phyloP scores from a whole-genome alignment of 1,140 invertebrate species.

The Platyscapa corneri region DNA sequence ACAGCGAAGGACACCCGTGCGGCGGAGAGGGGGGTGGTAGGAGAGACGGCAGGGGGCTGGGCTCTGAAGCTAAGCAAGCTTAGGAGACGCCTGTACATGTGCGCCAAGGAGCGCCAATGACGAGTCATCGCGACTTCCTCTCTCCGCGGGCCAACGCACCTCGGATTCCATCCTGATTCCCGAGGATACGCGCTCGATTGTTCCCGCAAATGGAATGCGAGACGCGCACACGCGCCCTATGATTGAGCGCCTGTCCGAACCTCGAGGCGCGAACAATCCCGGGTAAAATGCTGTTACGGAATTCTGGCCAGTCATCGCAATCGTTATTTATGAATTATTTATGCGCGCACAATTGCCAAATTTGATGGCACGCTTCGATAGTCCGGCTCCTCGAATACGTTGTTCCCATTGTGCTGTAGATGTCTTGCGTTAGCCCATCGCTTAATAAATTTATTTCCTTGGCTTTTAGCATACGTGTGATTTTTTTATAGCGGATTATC shows the following conservation, averaged over 20 bases:
- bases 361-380: constrained; percentile 1
- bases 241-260: neutral
- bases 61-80: too few species aligned
- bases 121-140: constrained; percentile 42
- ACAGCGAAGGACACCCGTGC: constrained; percentile 11
- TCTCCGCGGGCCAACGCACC: neutral
- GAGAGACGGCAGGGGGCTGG: neutral
- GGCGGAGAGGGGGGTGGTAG: neutral
- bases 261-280: neutral
- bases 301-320: neutral
- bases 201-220: neutral
- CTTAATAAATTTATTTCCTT: neutral
- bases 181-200: neutral
- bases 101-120: neutral
- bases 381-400: neutral
- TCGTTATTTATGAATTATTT: neutral
- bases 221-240: neutral
- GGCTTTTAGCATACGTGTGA: neutral
- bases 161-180: neutral
- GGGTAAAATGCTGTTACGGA: neutral
- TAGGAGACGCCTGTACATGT: neutral
- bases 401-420: neutral
- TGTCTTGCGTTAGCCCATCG: neutral
- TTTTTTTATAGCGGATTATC: neutral
- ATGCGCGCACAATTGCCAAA: neutral